Conservation (phyloP, 2,113 vertebrate genomes). For the Eolophus roseicapilla region DNA sequence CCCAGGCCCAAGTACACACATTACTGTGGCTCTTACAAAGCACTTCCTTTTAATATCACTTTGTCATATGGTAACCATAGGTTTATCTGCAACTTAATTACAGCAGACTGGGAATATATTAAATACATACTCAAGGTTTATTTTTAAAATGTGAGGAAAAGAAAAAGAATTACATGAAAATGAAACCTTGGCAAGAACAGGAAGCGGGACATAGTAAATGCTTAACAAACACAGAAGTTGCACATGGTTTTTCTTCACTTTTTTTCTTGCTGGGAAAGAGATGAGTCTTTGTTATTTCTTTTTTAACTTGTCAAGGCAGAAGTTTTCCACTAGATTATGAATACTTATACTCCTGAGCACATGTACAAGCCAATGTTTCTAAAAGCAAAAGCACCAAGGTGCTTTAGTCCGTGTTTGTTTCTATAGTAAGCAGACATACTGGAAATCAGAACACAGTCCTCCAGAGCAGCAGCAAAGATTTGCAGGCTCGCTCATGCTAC, state of each 20-base stretch:
- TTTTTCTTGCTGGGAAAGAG: background rate
- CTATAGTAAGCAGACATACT: background rate
- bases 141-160: background rate
- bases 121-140: background rate
- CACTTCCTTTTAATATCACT: background rate
- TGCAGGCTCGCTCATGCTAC: background rate
- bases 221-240: background rate
- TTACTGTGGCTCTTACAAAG: background rate
- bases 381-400: background rate
- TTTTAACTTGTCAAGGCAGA: background rate
- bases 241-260: background rate
- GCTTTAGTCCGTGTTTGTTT: background rate
- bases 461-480: background rate
- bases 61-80: background rate
- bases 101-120: background rate
- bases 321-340: background rate
- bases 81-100: slow-evolving; percentile 11
- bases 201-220: background rate
- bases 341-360: background rate
- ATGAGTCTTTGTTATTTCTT: background rate
- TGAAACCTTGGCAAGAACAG: background rate
- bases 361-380: background rate
- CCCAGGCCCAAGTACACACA: background rate
- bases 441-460: background rate
- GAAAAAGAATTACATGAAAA: background rate